A percentile compares a stretch with the other conserved stretches of the same genome.
phyloP scores from a whole-genome alignment of 2,888 invertebrate genomes.

The Nemotelus nigrinus region DNA sequence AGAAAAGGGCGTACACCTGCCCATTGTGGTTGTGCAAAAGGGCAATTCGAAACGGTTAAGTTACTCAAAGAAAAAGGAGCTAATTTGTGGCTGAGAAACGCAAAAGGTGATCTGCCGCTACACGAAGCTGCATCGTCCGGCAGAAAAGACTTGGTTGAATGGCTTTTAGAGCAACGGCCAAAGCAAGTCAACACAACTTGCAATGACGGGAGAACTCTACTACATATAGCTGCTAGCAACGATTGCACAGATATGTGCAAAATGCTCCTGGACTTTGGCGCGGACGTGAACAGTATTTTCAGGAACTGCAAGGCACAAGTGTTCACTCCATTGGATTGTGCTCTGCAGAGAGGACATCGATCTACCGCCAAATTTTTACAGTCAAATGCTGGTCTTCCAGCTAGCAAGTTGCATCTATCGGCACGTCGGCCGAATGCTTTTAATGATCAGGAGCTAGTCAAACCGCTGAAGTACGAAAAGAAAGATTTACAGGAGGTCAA shows the following conservation, averaged over 20 bases:
- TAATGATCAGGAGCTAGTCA: slow-evolving; percentile 60
- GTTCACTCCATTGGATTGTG: slow-evolving; percentile 92
- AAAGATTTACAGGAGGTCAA: slow-evolving; percentile 61
- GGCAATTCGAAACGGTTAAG: slow-evolving; percentile 89
- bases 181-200: slow-evolving; percentile 88
- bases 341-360: slow-evolving; percentile 84
- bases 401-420: slow-evolving; percentile 70
- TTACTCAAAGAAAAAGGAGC: slow-evolving; percentile 78
- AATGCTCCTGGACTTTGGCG: slow-evolving; percentile 83
- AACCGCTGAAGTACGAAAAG: slow-evolving; percentile 63
- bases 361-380: slow-evolving; percentile 93
- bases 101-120: slow-evolving; percentile 92
- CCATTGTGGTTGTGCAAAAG: slow-evolving; percentile 95
- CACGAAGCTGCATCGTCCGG: slow-evolving; percentile 97
- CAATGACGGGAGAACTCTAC: slow-evolving; percentile 89
- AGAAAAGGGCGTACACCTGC: slow-evolving; percentile 91
- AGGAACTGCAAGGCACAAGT: slow-evolving; percentile 84
- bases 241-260: slow-evolving; percentile 95
- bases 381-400: slow-evolving; percentile 87
- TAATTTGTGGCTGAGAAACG: slow-evolving; percentile 91
- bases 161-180: slow-evolving; percentile 85
- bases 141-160: slow-evolving; percentile 85
- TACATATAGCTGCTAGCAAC: slow-evolving; percentile 93
- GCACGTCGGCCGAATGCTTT: slow-evolving; percentile 62
- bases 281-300: slow-evolving; percentile 85